Evolutionary conservation across 1,140 invertebrate genomes (phyloP).

Genomic region (Lordiphosa collinella): DNA sequence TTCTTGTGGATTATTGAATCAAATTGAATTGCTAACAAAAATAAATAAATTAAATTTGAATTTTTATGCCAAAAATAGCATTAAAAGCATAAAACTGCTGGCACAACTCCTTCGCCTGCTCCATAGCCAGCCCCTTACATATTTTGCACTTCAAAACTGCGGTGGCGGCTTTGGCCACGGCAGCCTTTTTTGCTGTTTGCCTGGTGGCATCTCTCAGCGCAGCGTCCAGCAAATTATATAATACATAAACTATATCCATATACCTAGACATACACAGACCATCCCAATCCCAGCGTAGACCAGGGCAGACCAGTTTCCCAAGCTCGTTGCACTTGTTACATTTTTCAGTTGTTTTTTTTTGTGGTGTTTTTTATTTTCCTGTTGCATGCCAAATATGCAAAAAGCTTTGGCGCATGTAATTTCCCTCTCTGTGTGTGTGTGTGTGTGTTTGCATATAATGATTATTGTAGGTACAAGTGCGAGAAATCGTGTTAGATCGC

Average conservation of each 20-base stretch:
- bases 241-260: conserved; percentile 55
- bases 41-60: too few species aligned
- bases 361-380: conserved; percentile 34
- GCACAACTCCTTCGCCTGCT: too few species aligned
- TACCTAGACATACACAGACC: neutral
- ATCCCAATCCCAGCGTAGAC: too few species aligned
- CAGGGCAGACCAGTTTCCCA: conserved; percentile 53
- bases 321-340: conserved; percentile 66
- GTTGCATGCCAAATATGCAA: conserved; percentile 73
- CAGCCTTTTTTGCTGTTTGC: neutral
- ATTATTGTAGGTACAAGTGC: conserved; percentile 78
- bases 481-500: conserved; percentile 78
- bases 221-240: conserved; percentile 60
- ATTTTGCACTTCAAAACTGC: too few species aligned
- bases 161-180: too few species aligned
- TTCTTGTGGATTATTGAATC: too few species aligned
- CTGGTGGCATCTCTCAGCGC: conserved; percentile 50
- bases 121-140: too few species aligned
- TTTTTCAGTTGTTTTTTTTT: conserved; percentile 36
- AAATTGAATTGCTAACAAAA: too few species aligned
- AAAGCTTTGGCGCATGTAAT: conserved; percentile 69
- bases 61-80: too few species aligned
- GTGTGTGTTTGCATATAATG: conserved; percentile 68
- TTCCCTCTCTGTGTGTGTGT: conserved; percentile 34
- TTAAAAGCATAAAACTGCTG: too few species aligned